Evolutionary conservation across 2,797 vertebrate species (phyloP).

Genomic region (Echeneis naucrates): DNA sequence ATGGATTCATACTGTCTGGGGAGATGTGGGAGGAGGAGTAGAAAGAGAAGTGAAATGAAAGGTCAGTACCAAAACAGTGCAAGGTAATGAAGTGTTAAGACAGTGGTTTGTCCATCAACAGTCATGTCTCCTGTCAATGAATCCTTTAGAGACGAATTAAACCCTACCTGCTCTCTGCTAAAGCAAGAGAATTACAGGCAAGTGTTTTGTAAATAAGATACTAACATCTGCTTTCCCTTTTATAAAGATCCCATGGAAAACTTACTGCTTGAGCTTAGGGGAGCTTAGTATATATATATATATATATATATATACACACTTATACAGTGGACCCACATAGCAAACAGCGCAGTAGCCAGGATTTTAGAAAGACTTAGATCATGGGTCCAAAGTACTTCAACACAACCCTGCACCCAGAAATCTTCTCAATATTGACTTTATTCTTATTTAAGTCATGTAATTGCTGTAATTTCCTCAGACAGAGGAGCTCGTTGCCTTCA

Average conservation of each 20-base stretch:
- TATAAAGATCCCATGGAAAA: too few relatives aligned
- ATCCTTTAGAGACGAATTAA: not conserved
- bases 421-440: not conserved
- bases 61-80: slow-evolving; percentile 17
- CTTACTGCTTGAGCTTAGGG: too few relatives aligned
- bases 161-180: not conserved
- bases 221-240: too few relatives aligned
- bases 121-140: slow-evolving; percentile 7
- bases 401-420: not conserved
- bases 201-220: too few relatives aligned
- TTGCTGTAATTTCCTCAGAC: not conserved
- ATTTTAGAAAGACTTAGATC: too few relatives aligned
- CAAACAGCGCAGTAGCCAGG: too few relatives aligned
- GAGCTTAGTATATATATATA: too few relatives aligned
- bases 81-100: not conserved
- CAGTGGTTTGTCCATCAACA: not conserved
- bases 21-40: slow-evolving; percentile 8
- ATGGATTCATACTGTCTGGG: slow-evolving; percentile 49
- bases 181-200: too few relatives aligned
- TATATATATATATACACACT: too few relatives aligned
- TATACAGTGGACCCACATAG: too few relatives aligned
- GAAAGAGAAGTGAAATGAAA: slow-evolving; percentile 34
- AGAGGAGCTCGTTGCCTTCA: not conserved
- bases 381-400: not conserved
- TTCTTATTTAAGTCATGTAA: not conserved